phyloP scores from a whole-genome alignment of 2,113 vertebrate genomes.

The Budorcas taxicolor region DNA sequence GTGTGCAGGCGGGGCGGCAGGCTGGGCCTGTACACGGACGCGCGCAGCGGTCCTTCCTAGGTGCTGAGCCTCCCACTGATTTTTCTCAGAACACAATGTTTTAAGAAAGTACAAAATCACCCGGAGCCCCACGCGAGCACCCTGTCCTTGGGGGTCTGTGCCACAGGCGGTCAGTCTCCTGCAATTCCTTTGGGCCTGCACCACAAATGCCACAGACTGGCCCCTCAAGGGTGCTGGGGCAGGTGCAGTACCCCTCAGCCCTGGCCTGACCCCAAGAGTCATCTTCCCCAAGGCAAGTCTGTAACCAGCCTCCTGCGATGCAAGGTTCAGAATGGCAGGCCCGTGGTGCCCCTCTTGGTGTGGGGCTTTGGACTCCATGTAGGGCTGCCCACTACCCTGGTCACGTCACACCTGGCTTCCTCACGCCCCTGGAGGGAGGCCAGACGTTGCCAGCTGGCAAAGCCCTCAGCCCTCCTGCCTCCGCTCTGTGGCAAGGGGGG shows the following conservation, averaged over 20 bases:
- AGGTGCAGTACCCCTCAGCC: neutral
- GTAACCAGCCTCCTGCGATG: neutral
- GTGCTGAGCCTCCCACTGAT: neutral
- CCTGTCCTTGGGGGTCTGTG: neutral
- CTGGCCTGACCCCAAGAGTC: neutral
- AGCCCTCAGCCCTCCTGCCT: neutral
- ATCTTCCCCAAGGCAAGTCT: neutral
- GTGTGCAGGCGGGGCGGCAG: neutral
- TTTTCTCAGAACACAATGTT: neutral
- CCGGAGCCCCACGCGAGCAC: neutral
- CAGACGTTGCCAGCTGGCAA: neutral
- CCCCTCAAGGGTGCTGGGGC: neutral
- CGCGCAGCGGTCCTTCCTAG: neutral
- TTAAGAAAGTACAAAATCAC: neutral
- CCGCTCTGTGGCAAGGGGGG: neutral
- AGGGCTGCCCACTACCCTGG: neutral
- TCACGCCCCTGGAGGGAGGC: neutral
- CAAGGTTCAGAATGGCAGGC: neutral
- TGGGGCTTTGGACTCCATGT: neutral
- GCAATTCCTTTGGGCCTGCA: neutral
- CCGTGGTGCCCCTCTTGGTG: fast-evolving
- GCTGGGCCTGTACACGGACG: neutral
- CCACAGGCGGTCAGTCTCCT: neutral
- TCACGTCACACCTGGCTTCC: neutral
- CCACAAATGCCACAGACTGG: neutral